phyloP scores from a whole-genome alignment of 2,888 invertebrate species.

The Cheilosia grossa region DNA sequence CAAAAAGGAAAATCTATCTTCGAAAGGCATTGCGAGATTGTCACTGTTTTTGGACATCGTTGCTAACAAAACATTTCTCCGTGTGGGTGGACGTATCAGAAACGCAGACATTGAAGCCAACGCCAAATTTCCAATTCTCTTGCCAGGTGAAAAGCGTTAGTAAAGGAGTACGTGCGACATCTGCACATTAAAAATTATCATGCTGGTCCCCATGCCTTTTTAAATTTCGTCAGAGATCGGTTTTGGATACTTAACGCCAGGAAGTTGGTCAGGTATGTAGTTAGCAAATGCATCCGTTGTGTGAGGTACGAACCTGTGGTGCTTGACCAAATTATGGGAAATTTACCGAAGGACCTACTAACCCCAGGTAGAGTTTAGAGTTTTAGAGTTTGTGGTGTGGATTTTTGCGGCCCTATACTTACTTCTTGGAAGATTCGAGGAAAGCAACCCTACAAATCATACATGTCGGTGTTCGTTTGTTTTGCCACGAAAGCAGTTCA shows the following conservation, averaged over 20 bases:
- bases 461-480: slow-evolving; percentile 22
- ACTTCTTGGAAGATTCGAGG: slow-evolving; percentile 42
- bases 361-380: slow-evolving; percentile 6
- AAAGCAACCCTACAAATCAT: slow-evolving; percentile 25
- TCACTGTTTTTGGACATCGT: too few species aligned
- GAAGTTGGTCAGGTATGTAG: too few species aligned
- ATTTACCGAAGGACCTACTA: not conserved
- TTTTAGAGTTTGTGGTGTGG: slow-evolving; percentile 34
- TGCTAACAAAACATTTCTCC: not conserved
- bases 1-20: too few species aligned
- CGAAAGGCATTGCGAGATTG: too few species aligned
- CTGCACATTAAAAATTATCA: not conserved
- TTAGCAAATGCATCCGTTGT: too few species aligned
- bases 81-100: not conserved
- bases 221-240: not conserved
- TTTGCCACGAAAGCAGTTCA: slow-evolving; percentile 31
- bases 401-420: slow-evolving; percentile 28
- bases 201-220: not conserved
- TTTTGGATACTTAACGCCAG: not conserved
- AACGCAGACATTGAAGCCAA: not conserved
- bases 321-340: slow-evolving; percentile 26
- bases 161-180: not conserved
- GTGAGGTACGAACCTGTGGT: not conserved
- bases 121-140: not conserved
- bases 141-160: not conserved